Evolutionary conservation across 2,888 invertebrate genomes (phyloP), one percentile per base, ranked within the genome.

Genomic region (Drosophila koepferae): DNA sequence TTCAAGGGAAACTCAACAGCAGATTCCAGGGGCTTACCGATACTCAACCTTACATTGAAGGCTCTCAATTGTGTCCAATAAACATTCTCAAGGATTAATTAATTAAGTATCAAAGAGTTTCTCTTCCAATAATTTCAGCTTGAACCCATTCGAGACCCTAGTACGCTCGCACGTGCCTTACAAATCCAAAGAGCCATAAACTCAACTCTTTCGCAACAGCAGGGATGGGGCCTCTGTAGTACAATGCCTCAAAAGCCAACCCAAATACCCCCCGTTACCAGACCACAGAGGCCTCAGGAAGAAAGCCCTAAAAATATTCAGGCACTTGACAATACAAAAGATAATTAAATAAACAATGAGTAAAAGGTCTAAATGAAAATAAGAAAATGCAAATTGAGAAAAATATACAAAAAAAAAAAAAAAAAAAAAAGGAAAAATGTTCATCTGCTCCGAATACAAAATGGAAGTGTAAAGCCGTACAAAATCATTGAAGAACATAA

Each of bases 281-380:
- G 70, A 68, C 76, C 79, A 79, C 73, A 64, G 67, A 46, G 49
- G 43, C 64, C 63, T 48, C 62, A 20, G 51, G 56, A 54, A 53
- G 69, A 64, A 67, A 73, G 40, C 77, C 75, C 41, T 72, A 67
- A 54, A 82, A 74, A 73, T 80, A 78, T 72, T 77, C 80, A 78
- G 72, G 83, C 87, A 84, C 86, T 86, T 86, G 86, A 88, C 84
- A 87, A 86, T 81, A 85, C 81, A 82, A 81, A 86, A 74, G 74
- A 86, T 86, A 86, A 86, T 86, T 87, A 86, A 86, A 87, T 88
- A 88, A 85, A 84, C 83, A 85, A 87, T 86, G 82, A 86, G 82
- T 80, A 67, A 80, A 70, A 68, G 82, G 86, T 73, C 74, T 74
- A 82, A 85, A 86, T 75, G 73, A 80, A 79, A 86, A 80, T 74